A percentile compares a stretch with the other conserved stretches of the same genome.
Conservation (phyloP, 2,113 vertebrate genomes). For the Melierax canorus region DNA sequence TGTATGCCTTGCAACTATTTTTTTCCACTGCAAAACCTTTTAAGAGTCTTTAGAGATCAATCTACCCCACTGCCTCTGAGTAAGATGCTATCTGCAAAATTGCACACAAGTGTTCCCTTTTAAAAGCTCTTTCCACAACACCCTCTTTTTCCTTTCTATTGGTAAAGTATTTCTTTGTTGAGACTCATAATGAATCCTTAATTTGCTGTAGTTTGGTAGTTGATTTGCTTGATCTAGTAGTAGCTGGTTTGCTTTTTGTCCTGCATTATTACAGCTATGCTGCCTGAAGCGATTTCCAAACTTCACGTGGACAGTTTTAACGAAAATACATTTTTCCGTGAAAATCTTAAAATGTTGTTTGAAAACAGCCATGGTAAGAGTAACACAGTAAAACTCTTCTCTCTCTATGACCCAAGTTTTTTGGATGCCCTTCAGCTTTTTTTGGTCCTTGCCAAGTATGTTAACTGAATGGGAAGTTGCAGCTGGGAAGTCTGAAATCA, state of each 20-base stretch:
- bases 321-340: background rate
- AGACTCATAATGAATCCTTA: background rate
- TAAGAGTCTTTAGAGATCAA: slow-evolving; percentile 51
- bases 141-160: background rate
- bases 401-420: background rate
- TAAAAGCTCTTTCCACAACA: slow-evolving; percentile 17
- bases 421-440: background rate
- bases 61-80: slow-evolving; percentile 8
- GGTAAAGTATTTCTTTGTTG: slow-evolving; percentile 1
- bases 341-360: background rate
- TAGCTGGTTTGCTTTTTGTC: background rate
- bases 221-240: background rate
- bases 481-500: background rate
- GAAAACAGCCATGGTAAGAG: background rate
- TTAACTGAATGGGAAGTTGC: background rate
- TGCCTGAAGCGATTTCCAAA: background rate
- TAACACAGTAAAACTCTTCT: background rate
- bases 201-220: background rate
- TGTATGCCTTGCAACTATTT: slow-evolving; percentile 2
- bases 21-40: slow-evolving; percentile 46
- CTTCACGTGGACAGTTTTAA: background rate
- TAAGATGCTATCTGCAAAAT: slow-evolving; percentile 37
- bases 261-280: background rate
- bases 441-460: background rate
- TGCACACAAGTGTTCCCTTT: slow-evolving; percentile 20